A percentile compares a stretch with the other conserved stretches of the same genome.
phyloP scores from a whole-genome alignment of 2,888 invertebrate genomes.

The Julus scanicus region DNA sequence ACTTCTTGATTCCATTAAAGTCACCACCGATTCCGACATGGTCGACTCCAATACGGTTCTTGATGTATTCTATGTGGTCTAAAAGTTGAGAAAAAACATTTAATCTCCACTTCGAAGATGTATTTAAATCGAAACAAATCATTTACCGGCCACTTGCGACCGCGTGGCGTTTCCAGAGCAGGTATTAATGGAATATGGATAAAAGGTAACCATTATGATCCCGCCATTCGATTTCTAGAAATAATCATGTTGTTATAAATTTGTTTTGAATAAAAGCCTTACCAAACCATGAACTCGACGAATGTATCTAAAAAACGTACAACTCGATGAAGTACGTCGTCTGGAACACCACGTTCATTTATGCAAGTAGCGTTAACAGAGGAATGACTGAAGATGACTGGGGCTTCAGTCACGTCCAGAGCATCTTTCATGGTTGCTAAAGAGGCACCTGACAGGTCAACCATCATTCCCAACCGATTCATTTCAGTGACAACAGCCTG shows the following conservation, averaged over 20 bases:
- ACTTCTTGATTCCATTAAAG: constrained; percentile 75
- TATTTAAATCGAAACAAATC: background rate
- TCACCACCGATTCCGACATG: constrained; percentile 89
- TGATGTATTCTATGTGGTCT: constrained; percentile 92
- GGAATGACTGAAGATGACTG: constrained; percentile 93
- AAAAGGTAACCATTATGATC: constrained; percentile 88
- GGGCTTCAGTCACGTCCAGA: constrained; percentile 81
- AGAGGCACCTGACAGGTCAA: constrained; percentile 85
- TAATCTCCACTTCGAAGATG: background rate
- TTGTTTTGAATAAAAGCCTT: background rate
- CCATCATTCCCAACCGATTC: constrained; percentile 89
- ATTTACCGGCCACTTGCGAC: constrained; percentile 80
- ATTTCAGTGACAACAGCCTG: constrained; percentile 82
- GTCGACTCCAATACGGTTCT: constrained; percentile 85
- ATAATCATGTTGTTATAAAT: background rate
- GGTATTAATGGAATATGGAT: constrained; percentile 80
- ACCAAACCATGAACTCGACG: too few relatives aligned
- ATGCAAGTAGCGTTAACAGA: constrained; percentile 88
- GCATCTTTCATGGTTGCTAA: constrained; percentile 83
- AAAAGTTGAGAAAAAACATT: constrained; percentile 63
- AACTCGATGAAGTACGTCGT: constrained; percentile 77
- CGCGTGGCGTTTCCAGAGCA: constrained; percentile 83
- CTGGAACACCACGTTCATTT: constrained; percentile 88
- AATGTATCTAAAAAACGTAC: constrained; percentile 67
- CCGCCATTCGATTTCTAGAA: constrained; percentile 75